Conservation (phyloP, 2,797 vertebrate genomes). For the Allobates femoralis region DNA sequence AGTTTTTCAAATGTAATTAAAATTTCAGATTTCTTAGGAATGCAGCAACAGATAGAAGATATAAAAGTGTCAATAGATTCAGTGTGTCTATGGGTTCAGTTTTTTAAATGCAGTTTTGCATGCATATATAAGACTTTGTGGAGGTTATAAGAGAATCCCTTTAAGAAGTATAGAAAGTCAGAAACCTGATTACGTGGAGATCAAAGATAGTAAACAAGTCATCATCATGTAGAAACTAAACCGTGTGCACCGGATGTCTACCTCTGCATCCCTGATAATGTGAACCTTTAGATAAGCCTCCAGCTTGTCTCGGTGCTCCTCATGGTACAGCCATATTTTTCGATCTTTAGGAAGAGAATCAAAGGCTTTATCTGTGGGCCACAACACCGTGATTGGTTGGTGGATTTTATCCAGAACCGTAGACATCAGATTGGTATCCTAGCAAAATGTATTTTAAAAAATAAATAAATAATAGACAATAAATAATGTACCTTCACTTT, state of each 20-base stretch:
- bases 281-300: slow-evolving; percentile 85
- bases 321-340: slow-evolving; percentile 84
- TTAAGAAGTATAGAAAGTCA: neutral
- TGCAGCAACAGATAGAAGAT: too few species aligned
- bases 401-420: slow-evolving; percentile 77
- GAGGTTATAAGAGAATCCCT: neutral
- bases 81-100: too few species aligned
- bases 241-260: slow-evolving; percentile 58
- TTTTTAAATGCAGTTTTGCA: too few species aligned
- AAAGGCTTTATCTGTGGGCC: slow-evolving; percentile 88
- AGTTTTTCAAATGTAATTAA: too few species aligned
- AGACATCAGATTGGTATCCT: slow-evolving; percentile 83
- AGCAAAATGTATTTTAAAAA: neutral
- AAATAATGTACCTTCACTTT: neutral
- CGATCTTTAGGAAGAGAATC: slow-evolving; percentile 76
- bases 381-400: slow-evolving; percentile 90
- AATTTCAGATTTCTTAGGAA: too few species aligned
- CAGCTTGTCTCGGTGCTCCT: slow-evolving; percentile 83
- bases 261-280: slow-evolving; percentile 81
- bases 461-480: neutral
- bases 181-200: neutral
- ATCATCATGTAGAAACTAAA: neutral
- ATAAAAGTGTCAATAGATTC: too few species aligned
- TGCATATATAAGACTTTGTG: too few species aligned
- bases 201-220: neutral